Conservation (phyloP, 1,140 invertebrate genomes). For the Oryctes rhinoceros region DNA sequence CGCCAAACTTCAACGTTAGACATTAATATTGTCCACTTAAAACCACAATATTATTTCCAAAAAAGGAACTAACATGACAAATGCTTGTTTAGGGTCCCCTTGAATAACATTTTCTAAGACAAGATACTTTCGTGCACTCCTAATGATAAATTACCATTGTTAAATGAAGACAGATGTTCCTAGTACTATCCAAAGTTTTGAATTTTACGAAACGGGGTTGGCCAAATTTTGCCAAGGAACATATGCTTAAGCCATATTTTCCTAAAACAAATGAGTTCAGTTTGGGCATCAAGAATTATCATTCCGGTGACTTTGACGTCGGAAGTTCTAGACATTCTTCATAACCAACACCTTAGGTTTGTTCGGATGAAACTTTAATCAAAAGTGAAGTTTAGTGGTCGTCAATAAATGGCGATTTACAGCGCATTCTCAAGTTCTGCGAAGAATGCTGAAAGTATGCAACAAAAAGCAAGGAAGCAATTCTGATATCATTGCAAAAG, state of each 20-base stretch:
- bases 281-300: slow-evolving; percentile 54
- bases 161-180: background rate
- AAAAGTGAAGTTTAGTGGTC: slow-evolving; percentile 61
- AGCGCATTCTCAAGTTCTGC: no score
- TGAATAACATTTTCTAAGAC: no score
- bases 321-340: slow-evolving; percentile 57
- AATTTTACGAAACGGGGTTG: slow-evolving; percentile 44
- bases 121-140: no score
- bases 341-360: slow-evolving; percentile 61
- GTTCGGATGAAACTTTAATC: slow-evolving; percentile 61
- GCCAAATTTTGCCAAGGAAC: slow-evolving; percentile 42
- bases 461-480: no score
- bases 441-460: no score
- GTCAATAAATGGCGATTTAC: no score
- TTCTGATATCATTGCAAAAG: no score
- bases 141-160: background rate
- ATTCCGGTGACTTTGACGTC: slow-evolving; percentile 55
- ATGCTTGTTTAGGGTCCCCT: slow-evolving; percentile 23
- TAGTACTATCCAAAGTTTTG: slow-evolving; percentile 35
- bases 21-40: slow-evolving; percentile 48
- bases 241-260: slow-evolving; percentile 42
- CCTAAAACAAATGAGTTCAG: slow-evolving; percentile 48
- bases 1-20: slow-evolving; percentile 56
- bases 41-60: slow-evolving; percentile 43
- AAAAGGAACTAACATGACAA: slow-evolving; percentile 33